phyloP scores from a whole-genome alignment of 1,140 invertebrate species.

The Dysdera silvatica region DNA sequence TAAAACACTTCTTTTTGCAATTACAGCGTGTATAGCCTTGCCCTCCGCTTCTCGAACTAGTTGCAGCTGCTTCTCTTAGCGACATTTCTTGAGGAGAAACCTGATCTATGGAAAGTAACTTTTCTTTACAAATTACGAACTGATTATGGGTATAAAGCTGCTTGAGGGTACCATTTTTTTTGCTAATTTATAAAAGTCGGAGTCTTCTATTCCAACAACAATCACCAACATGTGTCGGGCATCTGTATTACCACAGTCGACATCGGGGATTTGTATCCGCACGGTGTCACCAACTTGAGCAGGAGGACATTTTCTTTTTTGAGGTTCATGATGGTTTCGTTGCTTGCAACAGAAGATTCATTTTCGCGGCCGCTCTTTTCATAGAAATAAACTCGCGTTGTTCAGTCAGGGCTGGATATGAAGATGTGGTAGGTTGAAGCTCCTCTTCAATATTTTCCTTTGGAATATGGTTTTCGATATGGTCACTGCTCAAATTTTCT shows the following conservation, averaged over 20 bases:
- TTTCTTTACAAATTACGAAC: too few relatives aligned
- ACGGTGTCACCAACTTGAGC: not conserved
- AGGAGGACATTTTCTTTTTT: not conserved
- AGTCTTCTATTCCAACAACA: too few relatives aligned
- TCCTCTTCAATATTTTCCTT: conserved; percentile 23
- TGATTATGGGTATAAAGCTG: too few relatives aligned
- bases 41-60: too few relatives aligned
- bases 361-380: conserved; percentile 21
- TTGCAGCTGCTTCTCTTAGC: too few relatives aligned
- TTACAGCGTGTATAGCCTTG: too few relatives aligned
- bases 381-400: conserved; percentile 21
- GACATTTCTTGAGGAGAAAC: too few relatives aligned
- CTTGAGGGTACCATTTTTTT: too few relatives aligned
- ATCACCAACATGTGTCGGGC: not conserved
- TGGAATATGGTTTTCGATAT: conserved; percentile 12
- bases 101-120: too few relatives aligned
- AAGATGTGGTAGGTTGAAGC: conserved; percentile 14
- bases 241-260: conserved; percentile 5
- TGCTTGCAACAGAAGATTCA: conserved; percentile 16
- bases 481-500: conserved; percentile 15
- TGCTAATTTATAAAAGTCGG: too few relatives aligned
- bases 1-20: too few relatives aligned
- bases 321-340: conserved; percentile 9
- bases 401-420: conserved; percentile 23
- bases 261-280: conserved; percentile 7